These are phyloP conservation scores for Sebastes baramenuke DNA, from an alignment of 2,797 vertebrate species.

Conservation along the genomic window DNA sequence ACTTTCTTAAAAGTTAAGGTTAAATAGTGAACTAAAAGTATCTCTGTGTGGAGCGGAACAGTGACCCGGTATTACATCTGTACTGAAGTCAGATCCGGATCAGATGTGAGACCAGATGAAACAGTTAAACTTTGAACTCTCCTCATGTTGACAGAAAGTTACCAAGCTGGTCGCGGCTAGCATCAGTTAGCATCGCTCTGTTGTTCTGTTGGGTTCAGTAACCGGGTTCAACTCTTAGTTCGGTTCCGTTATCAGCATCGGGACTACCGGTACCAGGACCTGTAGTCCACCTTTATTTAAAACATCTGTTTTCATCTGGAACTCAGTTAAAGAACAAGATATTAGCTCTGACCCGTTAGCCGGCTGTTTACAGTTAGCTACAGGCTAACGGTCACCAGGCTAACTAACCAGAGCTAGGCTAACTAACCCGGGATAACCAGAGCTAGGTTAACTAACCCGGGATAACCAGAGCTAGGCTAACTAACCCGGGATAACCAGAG, in stretches of 20 bases:
- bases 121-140: background rate
- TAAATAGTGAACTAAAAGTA: rapidly evolving
- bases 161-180: conserved; percentile 51
- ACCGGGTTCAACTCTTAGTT: background rate
- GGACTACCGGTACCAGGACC: background rate
- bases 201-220: background rate
- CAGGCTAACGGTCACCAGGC: background rate
- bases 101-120: background rate
- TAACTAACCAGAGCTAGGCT: background rate
- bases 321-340: background rate
- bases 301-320: background rate
- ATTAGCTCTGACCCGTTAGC: background rate
- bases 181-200: conserved; percentile 23
- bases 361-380: background rate
- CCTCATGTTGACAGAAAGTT: conserved; percentile 38
- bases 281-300: background rate
- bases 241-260: background rate
- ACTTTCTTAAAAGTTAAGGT: conserved; percentile 27
- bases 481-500: too few relatives aligned
- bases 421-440: too few relatives aligned
- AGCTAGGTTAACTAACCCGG: too few relatives aligned
- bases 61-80: rapidly evolving
- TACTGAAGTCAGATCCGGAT: background rate
- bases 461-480: too few relatives aligned
- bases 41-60: rapidly evolving